phyloP scores from a whole-genome alignment of 2,113 vertebrate genomes.

The Pseudolaguvia tuberculata region DNA sequence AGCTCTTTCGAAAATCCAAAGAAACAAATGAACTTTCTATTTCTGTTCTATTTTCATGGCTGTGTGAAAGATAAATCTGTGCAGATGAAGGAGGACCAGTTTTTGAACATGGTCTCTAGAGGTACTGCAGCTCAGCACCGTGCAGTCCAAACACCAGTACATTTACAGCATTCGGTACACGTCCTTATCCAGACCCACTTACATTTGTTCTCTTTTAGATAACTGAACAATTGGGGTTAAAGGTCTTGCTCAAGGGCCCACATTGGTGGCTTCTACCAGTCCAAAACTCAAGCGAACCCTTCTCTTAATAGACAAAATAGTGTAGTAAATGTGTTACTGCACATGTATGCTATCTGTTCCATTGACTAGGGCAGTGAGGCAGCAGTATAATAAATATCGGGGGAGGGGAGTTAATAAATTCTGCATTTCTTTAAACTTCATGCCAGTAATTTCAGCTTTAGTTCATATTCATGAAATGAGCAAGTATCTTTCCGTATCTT shows the following conservation, averaged over 20 bases:
- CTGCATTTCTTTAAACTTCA: neutral
- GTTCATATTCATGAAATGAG: slow-evolving; percentile 23
- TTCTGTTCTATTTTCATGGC: too few species aligned
- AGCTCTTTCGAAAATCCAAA: slow-evolving; percentile 1
- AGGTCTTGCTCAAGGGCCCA: too few species aligned
- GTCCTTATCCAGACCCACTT: too few species aligned
- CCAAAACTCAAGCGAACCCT: too few species aligned
- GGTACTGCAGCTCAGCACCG: neutral
- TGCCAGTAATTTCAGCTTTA: slow-evolving; percentile 7
- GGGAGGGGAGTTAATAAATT: too few species aligned
- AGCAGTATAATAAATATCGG: neutral
- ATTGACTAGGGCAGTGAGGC: neutral
- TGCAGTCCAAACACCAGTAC: neutral
- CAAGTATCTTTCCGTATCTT: slow-evolving; percentile 40
- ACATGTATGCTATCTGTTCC: neutral
- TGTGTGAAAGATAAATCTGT: slow-evolving; percentile 48
- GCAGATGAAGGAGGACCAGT: slow-evolving; percentile 25
- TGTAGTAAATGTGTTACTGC: neutral
- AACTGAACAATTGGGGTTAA: too few species aligned
- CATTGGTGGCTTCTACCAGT: too few species aligned
- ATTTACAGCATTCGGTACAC: too few species aligned
- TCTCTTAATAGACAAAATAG: too few species aligned
- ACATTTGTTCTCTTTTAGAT: too few species aligned
- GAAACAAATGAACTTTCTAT: neutral
- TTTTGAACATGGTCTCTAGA: neutral